Conservation (phyloP, 2,113 vertebrate genomes). For the Cavia porcellus region DNA sequence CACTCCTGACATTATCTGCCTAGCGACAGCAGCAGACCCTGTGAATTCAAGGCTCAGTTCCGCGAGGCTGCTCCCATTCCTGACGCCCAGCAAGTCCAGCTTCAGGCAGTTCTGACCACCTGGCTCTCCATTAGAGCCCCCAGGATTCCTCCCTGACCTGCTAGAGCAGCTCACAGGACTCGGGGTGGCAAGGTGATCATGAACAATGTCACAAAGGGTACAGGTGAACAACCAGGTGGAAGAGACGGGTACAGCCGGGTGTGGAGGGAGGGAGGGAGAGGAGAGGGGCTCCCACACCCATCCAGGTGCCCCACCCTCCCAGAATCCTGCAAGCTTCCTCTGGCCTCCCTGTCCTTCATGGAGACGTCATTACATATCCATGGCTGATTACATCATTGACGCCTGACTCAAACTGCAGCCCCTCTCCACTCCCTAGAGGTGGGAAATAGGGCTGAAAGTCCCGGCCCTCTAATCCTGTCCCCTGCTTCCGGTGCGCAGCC, state of each 20-base stretch:
- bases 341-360: background rate
- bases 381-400: background rate
- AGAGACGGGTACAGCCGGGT: background rate
- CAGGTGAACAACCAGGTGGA: background rate
- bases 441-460: background rate
- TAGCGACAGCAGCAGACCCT: background rate
- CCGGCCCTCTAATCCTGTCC: background rate
- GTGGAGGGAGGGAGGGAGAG: too few relatives aligned
- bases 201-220: background rate
- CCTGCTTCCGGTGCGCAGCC: background rate
- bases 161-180: background rate
- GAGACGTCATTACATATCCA: background rate
- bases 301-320: too few relatives aligned
- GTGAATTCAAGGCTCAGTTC: background rate
- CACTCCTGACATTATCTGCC: background rate
- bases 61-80: background rate
- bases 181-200: background rate
- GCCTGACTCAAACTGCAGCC: background rate
- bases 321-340: background rate
- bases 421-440: background rate
- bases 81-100: background rate
- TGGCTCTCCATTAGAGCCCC: background rate
- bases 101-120: background rate
- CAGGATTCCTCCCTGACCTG: background rate
- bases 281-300: background rate